phyloP scores from a whole-genome alignment of 2,888 invertebrate species.

The Pheosia tremula region DNA sequence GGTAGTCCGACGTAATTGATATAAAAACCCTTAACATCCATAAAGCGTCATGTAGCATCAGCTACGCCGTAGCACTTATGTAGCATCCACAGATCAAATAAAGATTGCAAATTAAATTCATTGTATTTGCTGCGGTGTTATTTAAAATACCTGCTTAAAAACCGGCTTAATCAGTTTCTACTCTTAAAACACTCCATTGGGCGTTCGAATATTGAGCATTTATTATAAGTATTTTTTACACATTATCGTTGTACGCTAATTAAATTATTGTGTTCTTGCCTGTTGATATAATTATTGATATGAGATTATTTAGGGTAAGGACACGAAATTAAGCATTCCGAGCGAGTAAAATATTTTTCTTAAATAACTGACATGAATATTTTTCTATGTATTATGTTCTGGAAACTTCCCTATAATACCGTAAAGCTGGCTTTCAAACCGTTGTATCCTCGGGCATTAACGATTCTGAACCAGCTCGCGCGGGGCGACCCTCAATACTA shows the following conservation, averaged over 20 bases:
- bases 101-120: conserved; percentile 25
- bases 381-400: neutral
- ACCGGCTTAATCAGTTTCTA: too few relatives aligned
- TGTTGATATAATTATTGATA: too few relatives aligned
- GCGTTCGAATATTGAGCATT: too few relatives aligned
- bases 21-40: conserved; percentile 37
- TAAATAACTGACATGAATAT: neutral
- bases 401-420: conserved; percentile 4
- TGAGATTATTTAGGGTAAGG: too few relatives aligned
- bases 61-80: conserved; percentile 55
- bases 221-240: too few relatives aligned
- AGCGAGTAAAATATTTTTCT: neutral
- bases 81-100: conserved; percentile 39
- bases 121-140: too few relatives aligned
- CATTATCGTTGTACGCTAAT: too few relatives aligned
- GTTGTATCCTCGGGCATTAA: conserved; percentile 1
- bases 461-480: conserved; percentile 1
- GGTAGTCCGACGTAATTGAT: conserved; percentile 12
- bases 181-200: too few relatives aligned
- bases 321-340: too few relatives aligned
- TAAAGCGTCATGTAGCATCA: conserved; percentile 45
- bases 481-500: conserved; percentile 6
- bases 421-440: conserved; percentile 9
- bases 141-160: too few relatives aligned
- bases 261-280: too few relatives aligned